Conservation (phyloP, 2,113 vertebrate genomes). For the Egretta garzetta region DNA sequence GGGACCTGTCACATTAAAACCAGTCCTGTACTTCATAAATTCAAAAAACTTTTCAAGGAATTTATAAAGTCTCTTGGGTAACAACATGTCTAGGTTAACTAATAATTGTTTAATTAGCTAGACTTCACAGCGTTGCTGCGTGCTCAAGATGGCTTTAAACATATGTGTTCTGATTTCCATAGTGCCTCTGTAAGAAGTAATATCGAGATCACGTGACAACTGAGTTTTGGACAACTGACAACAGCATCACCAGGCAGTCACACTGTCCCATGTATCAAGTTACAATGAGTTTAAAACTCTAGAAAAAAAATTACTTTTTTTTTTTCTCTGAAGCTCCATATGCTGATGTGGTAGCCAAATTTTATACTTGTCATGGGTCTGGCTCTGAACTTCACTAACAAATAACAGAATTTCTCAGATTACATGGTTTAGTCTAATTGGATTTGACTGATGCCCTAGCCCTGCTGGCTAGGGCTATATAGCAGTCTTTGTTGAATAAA, state of each 20-base stretch:
- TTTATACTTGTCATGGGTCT: neutral
- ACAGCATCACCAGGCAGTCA: neutral
- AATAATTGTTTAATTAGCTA: neutral
- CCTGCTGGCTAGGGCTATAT: neutral
- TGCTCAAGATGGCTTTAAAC: neutral
- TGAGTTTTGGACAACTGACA: neutral
- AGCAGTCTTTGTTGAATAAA: neutral
- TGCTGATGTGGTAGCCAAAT: neutral
- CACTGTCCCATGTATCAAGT: neutral
- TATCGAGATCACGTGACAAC: neutral
- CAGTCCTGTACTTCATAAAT: neutral
- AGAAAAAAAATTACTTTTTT: neutral
- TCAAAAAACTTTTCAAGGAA: neutral
- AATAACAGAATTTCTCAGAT: constrained; percentile 27
- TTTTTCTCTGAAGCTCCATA: neutral
- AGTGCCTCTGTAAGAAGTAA: neutral
- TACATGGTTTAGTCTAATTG: neutral
- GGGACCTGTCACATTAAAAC: neutral
- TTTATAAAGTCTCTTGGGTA: neutral
- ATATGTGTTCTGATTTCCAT: neutral
- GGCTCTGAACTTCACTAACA: neutral
- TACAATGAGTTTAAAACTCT: neutral
- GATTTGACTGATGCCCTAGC: neutral
- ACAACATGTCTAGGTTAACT: neutral
- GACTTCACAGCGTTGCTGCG: accelerated